Evolutionary conservation across 64 coral and sea anemone genomes (phyloP), one percentile per base, ranked within the genome.

Genomic region (Pachyseris speciosa): DNA sequence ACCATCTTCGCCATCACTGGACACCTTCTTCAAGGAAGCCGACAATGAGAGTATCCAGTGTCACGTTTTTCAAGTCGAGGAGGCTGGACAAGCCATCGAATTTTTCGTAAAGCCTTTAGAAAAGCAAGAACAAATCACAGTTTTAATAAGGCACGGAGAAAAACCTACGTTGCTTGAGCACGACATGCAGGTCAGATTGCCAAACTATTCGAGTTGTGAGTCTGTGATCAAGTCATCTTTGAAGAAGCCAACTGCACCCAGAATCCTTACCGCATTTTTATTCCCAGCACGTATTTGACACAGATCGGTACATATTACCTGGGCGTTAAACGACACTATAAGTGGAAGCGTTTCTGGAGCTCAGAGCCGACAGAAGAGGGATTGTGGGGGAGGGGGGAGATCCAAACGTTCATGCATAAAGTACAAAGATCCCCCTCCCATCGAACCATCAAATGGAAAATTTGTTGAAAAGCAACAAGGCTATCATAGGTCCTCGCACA

Each of bases 351-450:
- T 31, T 13, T 29, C 37, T 8, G 59, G 38, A n/a, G 29, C 52
- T 17, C 64, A 91, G 3, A 57, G 47, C 49, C 52, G 88, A 72
- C 20, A 83, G 37, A 83, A 40, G 47, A 91, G 88, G 32, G 75
- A 83, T n/a, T 91, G 88, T 83, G 76, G 44, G 27, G 43, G 10
- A 15, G 88, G 88, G 9, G 42, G 47, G 40, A 66, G 88, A 22
- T 39, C 43, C 11, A 91, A 83, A 79, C 45, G 88, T 27, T 83
- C 77, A 4, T 91, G 88, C 38, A 91, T 91, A 19, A 30, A 91
- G 67, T 91, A 91, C 77, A 91, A 91, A 16, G 88, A 91, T 44
- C 88, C 88, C 9, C 88, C 88, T n/a, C 59, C 88, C 29, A 67
- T 74, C 6, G 36, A 45, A 27, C 87, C 87, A 11, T 58, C 37